Percentiles rank a stretch among this genome's conserved stretches.
phyloP scores from a whole-genome alignment of 2,797 vertebrate species.

The Leucoraja ocellata region DNA sequence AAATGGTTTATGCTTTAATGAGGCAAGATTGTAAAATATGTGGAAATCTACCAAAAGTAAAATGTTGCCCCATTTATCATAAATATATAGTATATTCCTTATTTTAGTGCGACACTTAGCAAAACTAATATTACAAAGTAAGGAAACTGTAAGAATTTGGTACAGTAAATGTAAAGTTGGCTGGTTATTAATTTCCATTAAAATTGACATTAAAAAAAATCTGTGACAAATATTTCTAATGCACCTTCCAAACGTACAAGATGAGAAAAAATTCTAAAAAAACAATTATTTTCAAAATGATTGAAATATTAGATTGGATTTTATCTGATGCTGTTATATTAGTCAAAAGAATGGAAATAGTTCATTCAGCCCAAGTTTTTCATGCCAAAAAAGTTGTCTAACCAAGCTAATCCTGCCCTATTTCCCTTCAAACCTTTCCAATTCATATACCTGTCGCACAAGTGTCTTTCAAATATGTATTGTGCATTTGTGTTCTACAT shows the following conservation, averaged over 20 bases:
- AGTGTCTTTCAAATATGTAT: too few relatives aligned
- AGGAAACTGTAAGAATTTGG: not conserved
- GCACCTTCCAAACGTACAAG: not conserved
- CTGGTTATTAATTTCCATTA: not conserved
- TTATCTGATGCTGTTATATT: not conserved
- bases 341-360: too few relatives aligned
- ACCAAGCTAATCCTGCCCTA: too few relatives aligned
- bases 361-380: too few relatives aligned
- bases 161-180: not conserved
- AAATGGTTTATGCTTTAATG: not conserved
- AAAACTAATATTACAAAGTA: not conserved
- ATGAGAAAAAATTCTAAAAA: not conserved
- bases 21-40: not conserved
- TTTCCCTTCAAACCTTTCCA: too few relatives aligned
- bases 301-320: not conserved
- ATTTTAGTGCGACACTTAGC: not conserved
- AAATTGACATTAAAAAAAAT: not conserved
- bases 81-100: not conserved
- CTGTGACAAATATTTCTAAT: not conserved
- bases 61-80: not conserved
- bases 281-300: not conserved
- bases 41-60: not conserved
- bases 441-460: too few relatives aligned
- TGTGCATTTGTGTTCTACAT: not conserved
- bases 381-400: too few relatives aligned